A percentile compares a stretch with the other conserved stretches of the same genome.
Evolutionary conservation across 2,797 vertebrate species (phyloP).

Genomic region (Phataginus tetradactyla): DNA sequence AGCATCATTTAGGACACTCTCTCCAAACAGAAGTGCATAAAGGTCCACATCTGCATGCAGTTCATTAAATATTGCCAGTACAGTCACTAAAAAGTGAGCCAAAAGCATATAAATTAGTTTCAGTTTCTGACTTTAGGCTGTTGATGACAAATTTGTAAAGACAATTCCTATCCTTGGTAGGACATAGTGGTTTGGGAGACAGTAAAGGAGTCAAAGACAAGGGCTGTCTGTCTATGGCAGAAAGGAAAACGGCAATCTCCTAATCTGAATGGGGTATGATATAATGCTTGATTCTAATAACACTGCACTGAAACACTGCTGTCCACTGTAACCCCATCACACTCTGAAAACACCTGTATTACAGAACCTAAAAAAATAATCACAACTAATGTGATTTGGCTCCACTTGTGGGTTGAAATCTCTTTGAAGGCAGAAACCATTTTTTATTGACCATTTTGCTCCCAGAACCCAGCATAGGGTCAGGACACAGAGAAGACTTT

Average conservation of each 20-base stretch:
- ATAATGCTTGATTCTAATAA: neutral
- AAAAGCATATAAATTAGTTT: slow-evolving; percentile 56
- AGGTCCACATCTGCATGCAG: slow-evolving; percentile 97
- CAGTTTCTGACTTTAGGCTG: slow-evolving; percentile 3
- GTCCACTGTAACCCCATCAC: neutral
- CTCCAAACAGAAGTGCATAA: slow-evolving; percentile 98
- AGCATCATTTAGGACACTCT: slow-evolving; percentile 97
- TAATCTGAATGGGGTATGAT: neutral
- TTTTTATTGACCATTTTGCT: neutral
- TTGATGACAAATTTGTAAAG: neutral
- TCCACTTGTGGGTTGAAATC: neutral
- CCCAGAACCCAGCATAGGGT: neutral
- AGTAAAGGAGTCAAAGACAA: neutral
- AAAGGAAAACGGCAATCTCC: neutral
- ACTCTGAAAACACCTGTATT: neutral
- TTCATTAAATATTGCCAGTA: slow-evolving; percentile 98
- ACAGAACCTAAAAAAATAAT: neutral
- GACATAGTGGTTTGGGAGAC: neutral
- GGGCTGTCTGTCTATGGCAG: neutral
- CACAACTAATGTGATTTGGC: neutral
- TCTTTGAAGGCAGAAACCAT: neutral
- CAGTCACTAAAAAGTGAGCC: slow-evolving; percentile 90
- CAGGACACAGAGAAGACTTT: neutral
- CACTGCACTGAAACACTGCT: neutral
- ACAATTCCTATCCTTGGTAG: neutral